phyloP scores from a whole-genome alignment of 1,140 invertebrate genomes.

The Drusus annulatus region DNA sequence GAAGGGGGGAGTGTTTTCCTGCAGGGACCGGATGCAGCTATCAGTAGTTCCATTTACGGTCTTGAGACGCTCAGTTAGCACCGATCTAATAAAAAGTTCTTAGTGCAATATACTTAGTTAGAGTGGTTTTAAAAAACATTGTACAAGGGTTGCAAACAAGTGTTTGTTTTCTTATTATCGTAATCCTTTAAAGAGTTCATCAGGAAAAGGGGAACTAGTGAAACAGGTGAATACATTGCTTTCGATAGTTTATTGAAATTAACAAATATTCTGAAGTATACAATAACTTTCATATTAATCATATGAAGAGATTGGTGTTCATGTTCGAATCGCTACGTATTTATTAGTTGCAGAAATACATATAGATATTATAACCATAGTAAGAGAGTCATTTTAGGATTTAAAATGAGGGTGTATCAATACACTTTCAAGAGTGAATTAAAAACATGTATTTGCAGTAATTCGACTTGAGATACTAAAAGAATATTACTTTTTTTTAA shows the following conservation, averaged over 20 bases:
- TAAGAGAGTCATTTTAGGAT: background rate
- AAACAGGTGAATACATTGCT: conserved; percentile 33
- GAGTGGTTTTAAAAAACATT: too few species aligned
- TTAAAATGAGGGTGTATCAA: background rate
- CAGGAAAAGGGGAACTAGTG: background rate
- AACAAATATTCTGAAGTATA: background rate
- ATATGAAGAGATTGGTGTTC: background rate
- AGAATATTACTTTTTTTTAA: background rate
- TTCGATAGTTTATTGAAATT: conserved; percentile 28
- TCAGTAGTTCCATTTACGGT: conserved; percentile 31
- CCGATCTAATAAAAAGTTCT: background rate
- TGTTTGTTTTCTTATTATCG: too few species aligned
- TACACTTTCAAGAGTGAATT: background rate
- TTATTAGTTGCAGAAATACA: background rate
- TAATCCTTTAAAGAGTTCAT: too few species aligned
- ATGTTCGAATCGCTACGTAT: background rate
- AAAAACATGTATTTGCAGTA: too few species aligned
- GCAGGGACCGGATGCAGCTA: background rate
- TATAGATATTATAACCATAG: background rate
- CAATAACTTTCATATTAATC: background rate
- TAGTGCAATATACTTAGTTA: too few species aligned
- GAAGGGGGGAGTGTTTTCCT: conserved; percentile 46
- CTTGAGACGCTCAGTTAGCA: conserved; percentile 5
- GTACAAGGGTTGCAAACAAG: too few species aligned
- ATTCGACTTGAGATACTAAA: too few species aligned